Conservation (phyloP, 1,140 invertebrate species). For the Listronotus bonariensis region DNA sequence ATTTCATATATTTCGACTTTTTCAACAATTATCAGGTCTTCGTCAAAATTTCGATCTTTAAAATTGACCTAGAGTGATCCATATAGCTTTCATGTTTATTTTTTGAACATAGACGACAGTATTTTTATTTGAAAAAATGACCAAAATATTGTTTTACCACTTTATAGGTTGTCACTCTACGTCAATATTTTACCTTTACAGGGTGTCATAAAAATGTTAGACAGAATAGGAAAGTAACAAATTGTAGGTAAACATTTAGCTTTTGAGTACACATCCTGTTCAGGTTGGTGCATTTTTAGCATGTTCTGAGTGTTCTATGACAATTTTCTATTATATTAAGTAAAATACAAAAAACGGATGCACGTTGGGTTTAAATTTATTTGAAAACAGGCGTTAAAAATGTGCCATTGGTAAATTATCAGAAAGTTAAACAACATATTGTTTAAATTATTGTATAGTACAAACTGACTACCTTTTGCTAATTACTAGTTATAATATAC, state of each 20-base stretch:
- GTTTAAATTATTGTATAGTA: slow-evolving; percentile 55
- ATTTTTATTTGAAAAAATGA: no score
- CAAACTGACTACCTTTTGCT: slow-evolving; percentile 56
- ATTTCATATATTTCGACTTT: neutral
- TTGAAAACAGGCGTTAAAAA: neutral
- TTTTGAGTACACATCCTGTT: neutral
- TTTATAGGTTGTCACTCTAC: no score
- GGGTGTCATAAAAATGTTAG: no score
- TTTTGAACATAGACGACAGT: no score
- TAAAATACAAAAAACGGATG: neutral
- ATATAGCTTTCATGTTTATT: neutral
- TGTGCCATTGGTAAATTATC: neutral
- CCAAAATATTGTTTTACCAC: no score
- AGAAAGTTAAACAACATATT: slow-evolving; percentile 42
- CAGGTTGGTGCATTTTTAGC: neutral
- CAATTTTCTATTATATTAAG: neutral
- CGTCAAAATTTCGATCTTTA: no score
- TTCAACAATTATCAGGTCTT: neutral
- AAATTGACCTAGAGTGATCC: neutral
- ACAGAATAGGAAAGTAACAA: neutral
- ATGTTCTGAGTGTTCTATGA: neutral
- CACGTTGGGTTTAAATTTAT: no score
- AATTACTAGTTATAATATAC: slow-evolving; percentile 57
- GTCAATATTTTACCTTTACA: no score
- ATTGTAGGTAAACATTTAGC: neutral